phyloP scores from a whole-genome alignment of 2,797 vertebrate species.

The Sebastes glaucus region DNA sequence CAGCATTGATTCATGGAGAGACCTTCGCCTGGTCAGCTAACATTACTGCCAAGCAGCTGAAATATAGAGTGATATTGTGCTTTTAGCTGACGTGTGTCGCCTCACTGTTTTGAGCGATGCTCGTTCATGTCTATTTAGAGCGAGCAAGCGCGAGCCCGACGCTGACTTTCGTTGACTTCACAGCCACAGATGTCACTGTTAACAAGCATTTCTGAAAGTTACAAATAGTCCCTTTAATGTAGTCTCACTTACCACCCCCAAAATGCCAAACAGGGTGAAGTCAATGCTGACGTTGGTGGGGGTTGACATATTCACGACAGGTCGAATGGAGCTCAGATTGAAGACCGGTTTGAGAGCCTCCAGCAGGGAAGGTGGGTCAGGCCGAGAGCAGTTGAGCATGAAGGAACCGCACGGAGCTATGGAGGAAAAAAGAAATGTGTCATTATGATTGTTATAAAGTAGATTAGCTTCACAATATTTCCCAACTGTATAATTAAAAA shows the following conservation, averaged over 20 bases:
- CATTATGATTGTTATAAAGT: neutral
- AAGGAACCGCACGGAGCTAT: constrained; percentile 23
- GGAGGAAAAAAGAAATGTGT: neutral
- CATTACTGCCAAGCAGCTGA: too few species aligned
- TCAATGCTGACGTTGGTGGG: constrained; percentile 56
- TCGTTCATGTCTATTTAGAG: too few species aligned
- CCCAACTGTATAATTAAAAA: neutral
- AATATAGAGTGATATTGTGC: too few species aligned
- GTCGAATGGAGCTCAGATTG: constrained; percentile 64
- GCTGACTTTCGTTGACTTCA: too few species aligned
- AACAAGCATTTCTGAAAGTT: too few species aligned
- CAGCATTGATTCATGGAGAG: too few species aligned
- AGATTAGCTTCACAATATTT: neutral
- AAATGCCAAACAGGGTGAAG: constrained; percentile 70
- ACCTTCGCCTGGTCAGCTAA: too few species aligned
- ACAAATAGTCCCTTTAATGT: neutral
- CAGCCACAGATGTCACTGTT: too few species aligned
- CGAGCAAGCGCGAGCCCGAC: too few species aligned
- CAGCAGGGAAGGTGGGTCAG: constrained; percentile 44
- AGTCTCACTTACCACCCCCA: constrained; percentile 69
- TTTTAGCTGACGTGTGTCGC: too few species aligned
- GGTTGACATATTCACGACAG: constrained; percentile 49
- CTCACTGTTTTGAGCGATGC: too few species aligned
- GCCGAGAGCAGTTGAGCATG: constrained; percentile 55
- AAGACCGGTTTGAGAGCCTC: constrained; percentile 54